phyloP scores from a whole-genome alignment of 2,113 vertebrate genomes.

The Aphelocoma coerulescens region DNA sequence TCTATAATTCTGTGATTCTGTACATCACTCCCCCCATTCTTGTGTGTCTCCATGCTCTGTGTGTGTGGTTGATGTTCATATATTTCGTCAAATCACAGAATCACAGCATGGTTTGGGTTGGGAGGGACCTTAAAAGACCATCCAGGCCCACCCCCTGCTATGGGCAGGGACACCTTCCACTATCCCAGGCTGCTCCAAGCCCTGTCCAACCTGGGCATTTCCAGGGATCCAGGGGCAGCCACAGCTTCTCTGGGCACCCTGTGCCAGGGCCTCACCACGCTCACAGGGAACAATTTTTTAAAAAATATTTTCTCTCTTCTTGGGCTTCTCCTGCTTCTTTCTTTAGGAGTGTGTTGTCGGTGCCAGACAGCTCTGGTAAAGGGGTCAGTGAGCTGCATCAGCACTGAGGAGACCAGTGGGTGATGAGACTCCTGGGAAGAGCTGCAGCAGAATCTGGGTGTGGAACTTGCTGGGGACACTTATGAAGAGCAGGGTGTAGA shows the following conservation, averaged over 20 bases:
- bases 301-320: not conserved
- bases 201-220: rapidly evolving
- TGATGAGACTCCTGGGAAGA: not conserved
- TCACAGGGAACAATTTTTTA: not conserved
- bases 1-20: not conserved
- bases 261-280: rapidly evolving
- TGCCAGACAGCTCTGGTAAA: not conserved
- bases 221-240: not conserved
- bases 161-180: not conserved
- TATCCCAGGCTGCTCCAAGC: not conserved
- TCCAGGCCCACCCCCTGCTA: rapidly evolving
- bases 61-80: not conserved
- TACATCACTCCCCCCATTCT: not conserved
- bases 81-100: not conserved
- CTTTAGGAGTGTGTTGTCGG: not conserved
- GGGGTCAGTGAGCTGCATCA: not conserved
- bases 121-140: not conserved
- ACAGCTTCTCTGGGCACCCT: not conserved
- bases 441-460: not conserved
- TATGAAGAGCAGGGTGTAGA: not conserved
- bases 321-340: not conserved
- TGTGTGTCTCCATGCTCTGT: not conserved
- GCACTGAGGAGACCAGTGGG: rapidly evolving
- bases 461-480: not conserved
- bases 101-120: not conserved